A percentile compares a stretch with the other conserved stretches of the same genome.
phyloP scores from a whole-genome alignment of 2,888 invertebrate species.

The Prosapia bicincta region DNA sequence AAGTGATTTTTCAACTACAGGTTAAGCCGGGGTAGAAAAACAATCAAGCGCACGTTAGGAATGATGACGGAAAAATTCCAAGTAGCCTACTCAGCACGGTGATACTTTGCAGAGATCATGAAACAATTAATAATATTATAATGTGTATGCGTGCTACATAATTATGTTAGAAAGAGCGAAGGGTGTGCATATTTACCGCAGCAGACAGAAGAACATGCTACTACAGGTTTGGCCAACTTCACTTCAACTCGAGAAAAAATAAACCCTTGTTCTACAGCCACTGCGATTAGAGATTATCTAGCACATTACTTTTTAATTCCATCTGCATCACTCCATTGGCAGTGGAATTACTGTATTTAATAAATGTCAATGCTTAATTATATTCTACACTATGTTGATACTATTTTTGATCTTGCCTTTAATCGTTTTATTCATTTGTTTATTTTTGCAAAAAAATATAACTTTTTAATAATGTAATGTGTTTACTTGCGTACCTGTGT shows the following conservation, averaged over 20 bases:
- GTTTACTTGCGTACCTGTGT: too few relatives aligned
- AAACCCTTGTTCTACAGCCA: constrained; percentile 23
- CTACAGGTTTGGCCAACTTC: background rate
- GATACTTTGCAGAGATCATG: constrained; percentile 29
- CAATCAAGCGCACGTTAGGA: constrained; percentile 35
- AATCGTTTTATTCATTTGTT: too few relatives aligned
- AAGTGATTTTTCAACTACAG: constrained; percentile 37
- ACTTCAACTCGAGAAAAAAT: constrained; percentile 6
- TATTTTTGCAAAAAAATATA: too few relatives aligned
- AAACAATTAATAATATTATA: constrained; percentile 33
- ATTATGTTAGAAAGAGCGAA: too few relatives aligned
- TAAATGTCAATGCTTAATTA: too few relatives aligned
- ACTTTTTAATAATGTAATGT: too few relatives aligned
- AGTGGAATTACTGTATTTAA: too few relatives aligned
- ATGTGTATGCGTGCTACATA: constrained; percentile 21
- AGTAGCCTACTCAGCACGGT: constrained; percentile 34
- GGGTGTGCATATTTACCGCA: background rate
- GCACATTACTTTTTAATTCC: constrained; percentile 32
- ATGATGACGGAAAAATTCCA: too few relatives aligned
- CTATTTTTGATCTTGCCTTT: too few relatives aligned
- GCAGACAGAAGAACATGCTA: background rate
- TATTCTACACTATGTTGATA: too few relatives aligned
- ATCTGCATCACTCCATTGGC: constrained; percentile 29
- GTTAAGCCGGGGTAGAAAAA: constrained; percentile 33
- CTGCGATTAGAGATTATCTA: too few relatives aligned